Base-by-base conservation (phyloP, 1,140 invertebrate genomes). In the Diorhabda elongata region DNA sequence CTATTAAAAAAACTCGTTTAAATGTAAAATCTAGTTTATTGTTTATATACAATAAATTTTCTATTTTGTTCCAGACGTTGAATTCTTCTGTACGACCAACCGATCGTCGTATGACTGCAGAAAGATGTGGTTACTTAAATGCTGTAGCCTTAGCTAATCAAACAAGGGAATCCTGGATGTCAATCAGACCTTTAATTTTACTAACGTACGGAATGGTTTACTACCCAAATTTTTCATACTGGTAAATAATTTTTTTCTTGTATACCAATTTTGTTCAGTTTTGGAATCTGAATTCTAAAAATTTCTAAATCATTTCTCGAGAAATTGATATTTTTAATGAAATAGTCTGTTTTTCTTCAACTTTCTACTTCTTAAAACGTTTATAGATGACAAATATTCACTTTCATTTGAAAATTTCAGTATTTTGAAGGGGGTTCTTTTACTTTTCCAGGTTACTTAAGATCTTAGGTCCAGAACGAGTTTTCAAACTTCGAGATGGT, bases 121-220 rank as follows among this genome's bases (percentile, higher is more conserved):
- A 89, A 74, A 84, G 93, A 44, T 95, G 93, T 82, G 91, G 87
- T 2, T 77, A 87, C 72, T 80, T 95, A 3, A 90, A 87, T 80
- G 88, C 88, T 0, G 81, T 92, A 11, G 90, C 91, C 8, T 84
- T 95, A 45, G 91, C 90, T 8, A 95, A 95, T 79, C 85, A 89
- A 80, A 72, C 93, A 63, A 80, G 87, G 63, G 90, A 94, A 82
- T 87, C 86, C 2, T 96, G 93, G 92, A 91, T 93, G 70, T 83
- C 83, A 11, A 64, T 86, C 3, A 87, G 91, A 65, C 87, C 88
- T 0, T 69, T 90, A 2, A 81, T 94, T 11, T 77, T 85, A 2
- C 69, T 93, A 4, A 78, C 83, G 5, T 95, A 95, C 77, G 60
- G 88, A 1, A 74, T 73, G 9, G 83, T 85, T 57, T 92, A 92